Evolutionary conservation across 1,140 invertebrate genomes (phyloP).

Genomic region (Trachelipus rathkii): DNA sequence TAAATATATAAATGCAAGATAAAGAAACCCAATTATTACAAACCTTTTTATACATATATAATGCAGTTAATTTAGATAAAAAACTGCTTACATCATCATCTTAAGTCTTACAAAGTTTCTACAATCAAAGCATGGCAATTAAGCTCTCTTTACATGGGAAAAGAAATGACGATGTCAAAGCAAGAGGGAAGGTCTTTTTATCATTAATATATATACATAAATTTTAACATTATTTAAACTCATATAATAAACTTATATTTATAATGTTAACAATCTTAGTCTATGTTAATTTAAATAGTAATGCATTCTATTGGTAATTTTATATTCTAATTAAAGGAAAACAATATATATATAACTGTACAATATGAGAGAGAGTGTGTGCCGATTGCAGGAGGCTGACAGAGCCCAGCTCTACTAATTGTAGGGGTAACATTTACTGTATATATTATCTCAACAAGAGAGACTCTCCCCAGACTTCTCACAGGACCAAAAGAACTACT

Average conservation of each 20-base stretch:
- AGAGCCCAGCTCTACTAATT: too few species aligned
- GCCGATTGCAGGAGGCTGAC: too few species aligned
- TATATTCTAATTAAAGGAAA: background rate
- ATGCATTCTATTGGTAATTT: background rate
- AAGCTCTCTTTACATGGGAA: background rate
- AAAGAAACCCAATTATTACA: too few species aligned
- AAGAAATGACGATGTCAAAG: background rate
- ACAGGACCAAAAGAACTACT: too few species aligned
- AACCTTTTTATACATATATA: background rate
- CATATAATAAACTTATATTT: background rate
- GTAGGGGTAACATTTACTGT: too few species aligned
- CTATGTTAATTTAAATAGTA: background rate
- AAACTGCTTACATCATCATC: background rate
- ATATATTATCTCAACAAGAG: too few species aligned
- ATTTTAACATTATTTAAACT: background rate
- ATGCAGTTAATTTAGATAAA: background rate
- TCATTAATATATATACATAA: too few species aligned
- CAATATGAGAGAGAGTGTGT: too few species aligned
- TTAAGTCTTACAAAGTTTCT: background rate
- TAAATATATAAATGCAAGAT: too few species aligned
- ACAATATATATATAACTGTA: background rate
- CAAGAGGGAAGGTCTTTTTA: too few species aligned
- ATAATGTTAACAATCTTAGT: background rate
- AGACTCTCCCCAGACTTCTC: too few species aligned
- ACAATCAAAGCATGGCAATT: conserved; percentile 2